phyloP scores from a whole-genome alignment of 2,113 vertebrate species.

The Spizaetus ornatus region DNA sequence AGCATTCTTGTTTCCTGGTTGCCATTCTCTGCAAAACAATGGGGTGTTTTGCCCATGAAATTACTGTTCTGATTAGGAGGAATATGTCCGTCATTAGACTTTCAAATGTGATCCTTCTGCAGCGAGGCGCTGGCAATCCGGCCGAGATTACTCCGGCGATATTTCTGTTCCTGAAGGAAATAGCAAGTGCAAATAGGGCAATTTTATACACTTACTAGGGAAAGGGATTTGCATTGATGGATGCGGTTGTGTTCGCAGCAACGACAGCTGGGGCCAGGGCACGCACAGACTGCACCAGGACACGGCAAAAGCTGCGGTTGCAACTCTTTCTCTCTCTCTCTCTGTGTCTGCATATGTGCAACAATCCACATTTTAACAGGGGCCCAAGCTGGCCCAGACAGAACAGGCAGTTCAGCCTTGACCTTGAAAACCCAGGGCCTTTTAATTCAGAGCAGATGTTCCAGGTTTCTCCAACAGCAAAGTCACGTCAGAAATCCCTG shows the following conservation, averaged over 20 bases:
- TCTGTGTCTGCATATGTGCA: neutral
- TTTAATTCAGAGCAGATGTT: neutral
- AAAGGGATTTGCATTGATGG: neutral
- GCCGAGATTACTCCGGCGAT: neutral
- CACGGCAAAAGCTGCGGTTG: neutral
- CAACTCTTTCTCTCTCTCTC: too few relatives aligned
- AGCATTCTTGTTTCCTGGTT: neutral
- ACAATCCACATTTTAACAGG: neutral
- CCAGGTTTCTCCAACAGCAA: neutral
- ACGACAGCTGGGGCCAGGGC: neutral
- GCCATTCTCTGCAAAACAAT: slow-evolving; percentile 18
- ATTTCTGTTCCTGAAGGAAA: slow-evolving; percentile 32
- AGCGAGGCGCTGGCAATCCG: neutral
- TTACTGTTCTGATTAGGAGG: slow-evolving; percentile 3
- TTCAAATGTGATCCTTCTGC: neutral
- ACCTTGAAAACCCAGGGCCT: neutral
- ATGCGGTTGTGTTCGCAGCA: neutral
- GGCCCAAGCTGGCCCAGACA: neutral
- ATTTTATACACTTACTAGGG: neutral
- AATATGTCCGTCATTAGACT: neutral
- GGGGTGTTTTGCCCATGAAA: slow-evolving; percentile 40
- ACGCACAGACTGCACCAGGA: neutral
- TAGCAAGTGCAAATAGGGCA: neutral
- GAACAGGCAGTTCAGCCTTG: neutral
- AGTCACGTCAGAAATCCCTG: neutral